Base-by-base conservation (phyloP, 2,888 invertebrate species). In the Therioaphis trifolii region DNA sequence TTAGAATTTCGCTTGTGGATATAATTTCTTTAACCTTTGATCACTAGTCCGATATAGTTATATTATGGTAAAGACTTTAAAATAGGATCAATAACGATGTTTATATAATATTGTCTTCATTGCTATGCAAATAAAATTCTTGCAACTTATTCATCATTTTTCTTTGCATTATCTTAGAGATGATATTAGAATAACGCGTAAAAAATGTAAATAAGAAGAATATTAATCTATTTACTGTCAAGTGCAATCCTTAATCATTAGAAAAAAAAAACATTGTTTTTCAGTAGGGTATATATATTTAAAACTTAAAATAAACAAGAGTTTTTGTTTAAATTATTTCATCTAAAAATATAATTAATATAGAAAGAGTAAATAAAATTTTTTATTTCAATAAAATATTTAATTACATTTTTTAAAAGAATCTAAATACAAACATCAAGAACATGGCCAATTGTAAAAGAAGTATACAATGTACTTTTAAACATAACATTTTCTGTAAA, bases 141-240 rank as follows among this genome's bases (percentile, higher is more conserved):
- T 35, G 77, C 49, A 11, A 35, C 66, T 75, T 76, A 76, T 76
- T 76, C 75, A 27, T 76, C 27, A 43, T 46, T 77, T 29, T 49
- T 77, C 5, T 66, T 52, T 24, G 71, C 29, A 49, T 77, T 77
- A 66, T 77, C 63, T 77, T 21, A 27, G 18, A 77, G 15, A 52
- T 66, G 77, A 77, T 61, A 49, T 66, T 66, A 49, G 46, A 66
- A 66, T 77, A 77, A 77, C 63, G 49, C 29, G 35, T 66, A 77
- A 66, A 77, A 77, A 66, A 77, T 77, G 77, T 77, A 77, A 77
- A 77, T 66, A 77, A 77, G 49, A 66, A 66, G 35, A 49, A 77
- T 46, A 77, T 77, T 77, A 66, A 21, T 35, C 49, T 66, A 49
- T 77, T 77, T 66, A 77, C 66, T 77, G 66, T 35, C 21, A 52